A percentile compares a stretch with the other conserved stretches of the same genome.
Conservation (phyloP, 2,113 vertebrate genomes). For the Bolborhynchus lineola region DNA sequence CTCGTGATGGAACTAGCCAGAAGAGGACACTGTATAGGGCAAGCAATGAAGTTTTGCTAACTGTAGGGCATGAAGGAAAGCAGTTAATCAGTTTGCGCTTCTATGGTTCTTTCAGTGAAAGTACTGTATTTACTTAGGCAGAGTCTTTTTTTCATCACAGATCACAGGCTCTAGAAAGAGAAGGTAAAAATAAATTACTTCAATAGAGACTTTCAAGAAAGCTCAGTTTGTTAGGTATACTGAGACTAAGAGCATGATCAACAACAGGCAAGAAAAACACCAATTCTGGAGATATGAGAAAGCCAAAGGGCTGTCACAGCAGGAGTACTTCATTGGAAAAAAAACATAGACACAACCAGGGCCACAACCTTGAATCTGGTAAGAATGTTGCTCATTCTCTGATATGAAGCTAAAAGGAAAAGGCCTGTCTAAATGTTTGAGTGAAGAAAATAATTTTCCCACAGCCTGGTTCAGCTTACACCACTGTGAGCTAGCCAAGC, state of each 20-base stretch:
- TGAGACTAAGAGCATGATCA: neutral
- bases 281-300: neutral
- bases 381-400: neutral
- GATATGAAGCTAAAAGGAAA: neutral
- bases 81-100: neutral
- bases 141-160: neutral
- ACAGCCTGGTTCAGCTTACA: neutral
- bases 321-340: neutral
- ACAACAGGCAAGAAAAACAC: neutral
- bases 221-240: neutral
- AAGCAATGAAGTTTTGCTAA: neutral
- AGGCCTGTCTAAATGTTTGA: neutral
- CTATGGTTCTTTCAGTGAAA: neutral
- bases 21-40: neutral
- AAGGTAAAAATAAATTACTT: neutral
- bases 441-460: neutral
- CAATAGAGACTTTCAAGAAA: neutral
- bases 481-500: neutral
- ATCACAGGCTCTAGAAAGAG: neutral
- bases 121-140: neutral
- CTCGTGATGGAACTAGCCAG: neutral
- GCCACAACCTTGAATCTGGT: neutral
- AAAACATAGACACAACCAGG: neutral
- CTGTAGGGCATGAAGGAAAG: neutral
- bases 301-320: neutral